Evolutionary conservation across 2,888 invertebrate species (phyloP).

Genomic region (Napeogenes inachia): DNA sequence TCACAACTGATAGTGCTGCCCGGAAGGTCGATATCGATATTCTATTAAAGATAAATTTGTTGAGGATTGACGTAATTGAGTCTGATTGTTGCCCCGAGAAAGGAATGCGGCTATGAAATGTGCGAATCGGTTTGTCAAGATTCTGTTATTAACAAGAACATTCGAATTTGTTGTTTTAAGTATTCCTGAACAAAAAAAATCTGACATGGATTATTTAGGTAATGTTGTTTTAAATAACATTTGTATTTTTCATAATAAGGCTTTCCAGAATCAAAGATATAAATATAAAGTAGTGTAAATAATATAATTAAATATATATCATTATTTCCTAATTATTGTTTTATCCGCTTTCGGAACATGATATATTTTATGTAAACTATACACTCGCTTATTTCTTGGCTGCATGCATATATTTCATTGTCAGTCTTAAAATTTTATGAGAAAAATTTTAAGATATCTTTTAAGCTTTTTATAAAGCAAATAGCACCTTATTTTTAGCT

Average conservation of each 20-base stretch:
- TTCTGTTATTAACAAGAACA: background rate
- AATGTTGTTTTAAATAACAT: too few relatives aligned
- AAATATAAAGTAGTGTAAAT: too few relatives aligned
- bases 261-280: too few relatives aligned
- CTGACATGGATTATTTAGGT: too few relatives aligned
- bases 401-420: constrained; percentile 9
- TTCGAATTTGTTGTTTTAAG: background rate
- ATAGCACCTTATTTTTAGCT: constrained; percentile 9
- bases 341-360: too few relatives aligned
- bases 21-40: constrained; percentile 16
- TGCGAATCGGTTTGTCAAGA: background rate
- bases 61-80: constrained; percentile 23
- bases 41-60: constrained; percentile 20
- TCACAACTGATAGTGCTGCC: constrained; percentile 8
- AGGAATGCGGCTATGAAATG: constrained; percentile 16
- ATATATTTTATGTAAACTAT: too few relatives aligned
- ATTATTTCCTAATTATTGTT: too few relatives aligned
- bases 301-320: too few relatives aligned
- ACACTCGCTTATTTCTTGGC: constrained; percentile 9
- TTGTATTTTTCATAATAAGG: too few relatives aligned
- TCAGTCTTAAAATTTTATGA: constrained; percentile 18
- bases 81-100: constrained; percentile 17
- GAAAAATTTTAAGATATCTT: constrained; percentile 18
- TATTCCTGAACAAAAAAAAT: background rate
- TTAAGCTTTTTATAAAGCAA: constrained; percentile 15